These are phyloP conservation scores for Malurus elegans DNA, from an alignment of 2,113 vertebrate genomes.

Conservation along the genomic window DNA sequence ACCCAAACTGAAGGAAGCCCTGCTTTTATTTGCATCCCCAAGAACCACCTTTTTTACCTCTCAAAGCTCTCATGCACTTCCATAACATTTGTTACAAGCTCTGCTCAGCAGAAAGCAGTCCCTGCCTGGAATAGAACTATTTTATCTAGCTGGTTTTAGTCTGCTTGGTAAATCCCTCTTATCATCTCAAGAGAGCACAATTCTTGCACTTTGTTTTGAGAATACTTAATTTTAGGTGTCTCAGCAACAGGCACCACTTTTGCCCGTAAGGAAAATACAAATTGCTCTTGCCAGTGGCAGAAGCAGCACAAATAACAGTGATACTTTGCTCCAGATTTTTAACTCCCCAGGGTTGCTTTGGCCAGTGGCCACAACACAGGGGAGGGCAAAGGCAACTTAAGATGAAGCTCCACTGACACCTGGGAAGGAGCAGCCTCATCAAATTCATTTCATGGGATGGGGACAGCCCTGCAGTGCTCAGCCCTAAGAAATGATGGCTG, in stretches of 20 bases:
- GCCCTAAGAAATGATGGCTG: not conserved
- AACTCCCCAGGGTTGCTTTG: rapidly evolving
- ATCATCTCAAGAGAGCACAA: not conserved
- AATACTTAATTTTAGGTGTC: not conserved
- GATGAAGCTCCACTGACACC: not conserved
- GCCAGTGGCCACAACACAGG: not conserved
- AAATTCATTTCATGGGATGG: not conserved
- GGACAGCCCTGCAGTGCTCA: not conserved
- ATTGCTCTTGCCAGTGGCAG: not conserved
- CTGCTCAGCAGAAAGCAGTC: not conserved
- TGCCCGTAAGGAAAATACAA: not conserved
- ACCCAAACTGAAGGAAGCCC: not conserved
- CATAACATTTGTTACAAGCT: not conserved
- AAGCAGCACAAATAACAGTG: not conserved
- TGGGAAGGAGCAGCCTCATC: not conserved
- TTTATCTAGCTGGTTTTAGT: not conserved
- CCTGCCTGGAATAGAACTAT: not conserved
- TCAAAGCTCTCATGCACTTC: not conserved
- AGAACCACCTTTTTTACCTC: not conserved
- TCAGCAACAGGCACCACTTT: not conserved
- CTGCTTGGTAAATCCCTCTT: not conserved
- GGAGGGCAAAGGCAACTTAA: not conserved
- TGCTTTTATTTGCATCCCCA: not conserved
- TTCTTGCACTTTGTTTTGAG: not conserved
- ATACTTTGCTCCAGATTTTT: not conserved